Evolutionary conservation across 2,113 vertebrate genomes (phyloP).

Genomic region (Phocoena sinus): DNA sequence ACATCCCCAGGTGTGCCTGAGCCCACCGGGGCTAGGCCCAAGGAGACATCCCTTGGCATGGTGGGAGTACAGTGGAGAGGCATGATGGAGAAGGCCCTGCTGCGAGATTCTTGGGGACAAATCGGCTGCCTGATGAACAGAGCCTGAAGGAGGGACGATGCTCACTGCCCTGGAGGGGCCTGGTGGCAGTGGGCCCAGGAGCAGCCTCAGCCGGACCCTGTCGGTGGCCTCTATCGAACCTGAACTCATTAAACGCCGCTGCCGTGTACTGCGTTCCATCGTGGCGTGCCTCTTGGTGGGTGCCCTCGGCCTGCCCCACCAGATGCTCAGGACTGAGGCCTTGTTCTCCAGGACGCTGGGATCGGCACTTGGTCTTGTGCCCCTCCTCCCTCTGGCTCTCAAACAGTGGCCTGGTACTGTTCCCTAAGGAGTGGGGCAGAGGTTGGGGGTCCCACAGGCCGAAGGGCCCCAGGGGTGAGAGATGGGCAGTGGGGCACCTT

Average conservation of each 20-base stretch:
- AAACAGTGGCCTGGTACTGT: background rate
- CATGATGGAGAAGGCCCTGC: background rate
- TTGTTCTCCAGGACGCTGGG: background rate
- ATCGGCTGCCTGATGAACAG: background rate
- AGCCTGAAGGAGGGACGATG: background rate
- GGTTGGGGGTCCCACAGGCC: background rate
- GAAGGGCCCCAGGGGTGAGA: background rate
- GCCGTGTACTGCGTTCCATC: background rate
- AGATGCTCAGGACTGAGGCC: rapidly evolving
- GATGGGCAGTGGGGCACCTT: background rate
- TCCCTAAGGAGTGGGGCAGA: background rate
- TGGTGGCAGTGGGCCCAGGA: background rate
- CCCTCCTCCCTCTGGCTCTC: background rate
- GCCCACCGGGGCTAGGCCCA: background rate
- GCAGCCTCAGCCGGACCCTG: background rate
- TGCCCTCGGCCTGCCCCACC: background rate
- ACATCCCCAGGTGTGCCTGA: background rate
- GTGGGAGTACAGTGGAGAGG: background rate
- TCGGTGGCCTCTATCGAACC: background rate
- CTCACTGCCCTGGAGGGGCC: background rate
- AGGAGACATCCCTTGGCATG: background rate
- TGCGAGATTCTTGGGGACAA: background rate
- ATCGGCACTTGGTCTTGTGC: rapidly evolving
- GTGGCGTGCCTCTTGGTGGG: background rate
- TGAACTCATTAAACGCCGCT: conserved; percentile 7